These are phyloP conservation scores for Argyresthia goedartella DNA, from an alignment of 2,888 invertebrate genomes.

Conservation along the genomic window DNA sequence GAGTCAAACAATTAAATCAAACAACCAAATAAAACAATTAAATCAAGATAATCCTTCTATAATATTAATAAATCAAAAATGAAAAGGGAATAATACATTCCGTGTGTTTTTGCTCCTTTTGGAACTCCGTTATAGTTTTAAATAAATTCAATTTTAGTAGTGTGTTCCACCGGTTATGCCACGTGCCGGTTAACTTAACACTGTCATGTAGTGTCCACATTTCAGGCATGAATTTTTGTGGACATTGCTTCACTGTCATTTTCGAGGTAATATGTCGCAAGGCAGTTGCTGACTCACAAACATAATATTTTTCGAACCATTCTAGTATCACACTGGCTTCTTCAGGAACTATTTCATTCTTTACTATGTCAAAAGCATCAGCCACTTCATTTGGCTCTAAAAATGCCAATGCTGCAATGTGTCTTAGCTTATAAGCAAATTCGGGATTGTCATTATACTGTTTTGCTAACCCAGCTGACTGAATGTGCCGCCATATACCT, in stretches of 20 bases:
- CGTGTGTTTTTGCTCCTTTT: neutral
- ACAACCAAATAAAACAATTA: too few species aligned
- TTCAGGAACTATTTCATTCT: slow-evolving; percentile 2
- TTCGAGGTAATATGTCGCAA: slow-evolving; percentile 1
- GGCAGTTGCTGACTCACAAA: neutral
- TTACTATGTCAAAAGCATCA: slow-evolving; percentile 7
- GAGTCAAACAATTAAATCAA: too few species aligned
- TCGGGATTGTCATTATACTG: slow-evolving; percentile 4
- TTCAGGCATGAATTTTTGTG: neutral
- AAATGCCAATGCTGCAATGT: slow-evolving; percentile 12
- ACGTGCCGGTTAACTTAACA: neutral
- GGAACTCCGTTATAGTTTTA: neutral
- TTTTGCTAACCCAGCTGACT: slow-evolving; percentile 5
- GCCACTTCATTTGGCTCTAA: slow-evolving; percentile 8
- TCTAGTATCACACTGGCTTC: neutral
- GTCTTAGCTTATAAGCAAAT: slow-evolving; percentile 10
- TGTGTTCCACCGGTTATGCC: slow-evolving; percentile 1
- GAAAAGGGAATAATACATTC: slow-evolving; percentile 2
- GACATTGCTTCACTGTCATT: slow-evolving; percentile 4
- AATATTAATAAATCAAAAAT: too few species aligned
- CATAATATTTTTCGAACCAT: slow-evolving; percentile 5
- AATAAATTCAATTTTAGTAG: neutral
- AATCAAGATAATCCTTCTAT: too few species aligned
- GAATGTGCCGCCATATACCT: slow-evolving; percentile 4
- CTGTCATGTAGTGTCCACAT: slow-evolving; percentile 2